Evolutionary conservation across 92 coral and sea anemone genomes (phyloP).

Genomic region (Anthopleura xanthogrammica): DNA sequence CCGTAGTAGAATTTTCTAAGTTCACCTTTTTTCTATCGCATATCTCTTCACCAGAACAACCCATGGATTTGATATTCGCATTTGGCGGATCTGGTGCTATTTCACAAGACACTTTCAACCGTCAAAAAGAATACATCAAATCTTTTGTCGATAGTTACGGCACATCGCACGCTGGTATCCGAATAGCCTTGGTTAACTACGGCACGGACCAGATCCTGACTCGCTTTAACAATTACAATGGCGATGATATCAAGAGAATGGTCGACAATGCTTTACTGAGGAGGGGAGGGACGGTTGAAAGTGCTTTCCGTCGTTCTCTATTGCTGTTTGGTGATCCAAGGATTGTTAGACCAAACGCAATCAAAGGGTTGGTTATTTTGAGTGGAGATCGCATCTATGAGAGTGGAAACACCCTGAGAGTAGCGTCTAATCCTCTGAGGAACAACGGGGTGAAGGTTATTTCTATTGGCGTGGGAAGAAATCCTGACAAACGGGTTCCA

Average conservation of each 20-base stretch:
- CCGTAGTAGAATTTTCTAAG: too few relatives aligned
- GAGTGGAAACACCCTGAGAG: conserved; percentile 41
- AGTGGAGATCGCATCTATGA: conserved; percentile 66
- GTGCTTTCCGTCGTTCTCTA: conserved; percentile 57
- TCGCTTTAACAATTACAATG: conserved; percentile 70
- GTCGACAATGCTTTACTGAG: conserved; percentile 51
- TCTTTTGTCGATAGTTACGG: conserved; percentile 77
- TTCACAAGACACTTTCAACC: conserved; percentile 64
- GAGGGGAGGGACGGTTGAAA: conserved; percentile 64
- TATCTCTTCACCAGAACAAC: conserved; percentile 50
- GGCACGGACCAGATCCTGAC: conserved; percentile 49
- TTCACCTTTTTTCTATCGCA: not conserved
- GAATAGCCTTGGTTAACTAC: conserved; percentile 74
- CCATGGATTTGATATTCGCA: conserved; percentile 81
- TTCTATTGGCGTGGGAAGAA: conserved; percentile 73
- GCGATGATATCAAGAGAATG: conserved; percentile 55
- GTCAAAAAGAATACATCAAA: conserved; percentile 83
- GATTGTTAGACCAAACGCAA: conserved; percentile 61
- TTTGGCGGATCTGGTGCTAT: conserved; percentile 80
- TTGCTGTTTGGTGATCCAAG: conserved; percentile 40
- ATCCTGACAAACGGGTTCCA: conserved; percentile 51
- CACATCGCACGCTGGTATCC: conserved; percentile 68
- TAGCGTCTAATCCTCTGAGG: conserved; percentile 54
- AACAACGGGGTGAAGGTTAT: conserved; percentile 67
- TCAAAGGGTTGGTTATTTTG: conserved; percentile 72